Evolutionary conservation across 2,113 vertebrate species (phyloP).

Genomic region (Heterocephalus glaber): DNA sequence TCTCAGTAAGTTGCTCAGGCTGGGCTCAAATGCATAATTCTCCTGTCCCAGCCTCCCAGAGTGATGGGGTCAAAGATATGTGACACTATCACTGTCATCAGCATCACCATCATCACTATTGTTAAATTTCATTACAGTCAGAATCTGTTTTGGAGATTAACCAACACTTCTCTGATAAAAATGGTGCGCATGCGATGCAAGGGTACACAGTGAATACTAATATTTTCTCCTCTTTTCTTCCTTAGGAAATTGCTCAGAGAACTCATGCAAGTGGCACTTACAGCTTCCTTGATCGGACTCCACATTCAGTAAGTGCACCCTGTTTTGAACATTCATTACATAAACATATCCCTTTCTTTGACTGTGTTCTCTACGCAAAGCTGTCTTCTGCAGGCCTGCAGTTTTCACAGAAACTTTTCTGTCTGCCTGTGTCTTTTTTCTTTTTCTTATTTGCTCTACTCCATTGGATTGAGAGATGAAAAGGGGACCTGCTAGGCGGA

Average conservation of each 20-base stretch:
- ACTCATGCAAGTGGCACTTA: conserved; percentile 85
- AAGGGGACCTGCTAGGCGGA: neutral
- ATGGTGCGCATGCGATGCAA: too few species aligned
- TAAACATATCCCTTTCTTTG: neutral
- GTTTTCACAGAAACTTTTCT: neutral
- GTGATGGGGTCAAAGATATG: neutral
- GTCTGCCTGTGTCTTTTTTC: neutral
- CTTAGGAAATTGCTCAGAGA: conserved; percentile 83
- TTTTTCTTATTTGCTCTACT: neutral
- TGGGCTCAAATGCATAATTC: neutral
- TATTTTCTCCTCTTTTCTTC: neutral
- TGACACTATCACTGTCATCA: neutral
- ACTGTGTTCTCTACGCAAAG: neutral
- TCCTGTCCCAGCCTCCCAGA: neutral
- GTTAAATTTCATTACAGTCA: neutral
- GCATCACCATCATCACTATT: neutral
- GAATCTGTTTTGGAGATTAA: neutral
- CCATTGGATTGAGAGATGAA: fast-evolving
- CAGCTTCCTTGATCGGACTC: conserved; percentile 81
- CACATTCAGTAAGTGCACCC: conserved; percentile 85
- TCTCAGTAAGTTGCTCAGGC: neutral
- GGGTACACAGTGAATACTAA: neutral
- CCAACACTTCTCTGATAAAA: neutral
- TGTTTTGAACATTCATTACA: neutral
- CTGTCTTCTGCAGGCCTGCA: neutral